Base-by-base conservation (phyloP, 2,113 vertebrate species). In the Lates calcarifer region DNA sequence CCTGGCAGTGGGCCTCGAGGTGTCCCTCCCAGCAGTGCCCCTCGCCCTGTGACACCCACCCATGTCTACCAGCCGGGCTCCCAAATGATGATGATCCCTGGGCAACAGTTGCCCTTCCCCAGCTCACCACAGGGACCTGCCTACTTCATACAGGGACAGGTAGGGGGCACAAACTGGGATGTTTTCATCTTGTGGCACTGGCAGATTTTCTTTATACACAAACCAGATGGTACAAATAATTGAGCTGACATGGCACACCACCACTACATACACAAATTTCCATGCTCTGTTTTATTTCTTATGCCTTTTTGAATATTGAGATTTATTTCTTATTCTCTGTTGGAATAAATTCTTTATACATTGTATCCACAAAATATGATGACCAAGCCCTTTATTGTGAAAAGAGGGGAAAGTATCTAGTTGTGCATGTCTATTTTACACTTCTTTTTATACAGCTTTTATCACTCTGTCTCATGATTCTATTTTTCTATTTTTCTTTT, bases 11-110 rank as follows among this genome's bases (percentile, higher is more conserved):
- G 90, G 82, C 94, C 97, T 1, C 96, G 96, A 79, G 96, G 97
- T 0, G 94, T 98, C 80, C 96, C 95, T 88, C 94, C 95, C 89
- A 96, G 94, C 95, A 96, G 96, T 8, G 95, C 96, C 29, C 95
- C 97, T 67, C 96, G 97, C 55, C 92, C 97, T 28, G 97, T 98
- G 92, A 95, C 96, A 15, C 95, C 98, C 89, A 91, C 97, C 75
- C 97, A 99, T 84, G 97, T 99, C 77, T 99, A 98, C 95, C 97
- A 96, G 79, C 90, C 97, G 3, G 96, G 87, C 69, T 98, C 98
- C 92, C 98, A 98, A 93, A 97, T 99, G 95, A 97, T 99, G 97
- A 97, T 99, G 97, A 98, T 99, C 93, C 96, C 97, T 64, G 96
- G 97, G 81, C 98, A 98, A 93, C 91, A 86, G 56, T 93, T 98